A percentile compares a stretch with the other conserved stretches of the same genome.
Evolutionary conservation across 1,140 invertebrate genomes (phyloP).

Genomic region (Scaptodrosophila lebanonensis): DNA sequence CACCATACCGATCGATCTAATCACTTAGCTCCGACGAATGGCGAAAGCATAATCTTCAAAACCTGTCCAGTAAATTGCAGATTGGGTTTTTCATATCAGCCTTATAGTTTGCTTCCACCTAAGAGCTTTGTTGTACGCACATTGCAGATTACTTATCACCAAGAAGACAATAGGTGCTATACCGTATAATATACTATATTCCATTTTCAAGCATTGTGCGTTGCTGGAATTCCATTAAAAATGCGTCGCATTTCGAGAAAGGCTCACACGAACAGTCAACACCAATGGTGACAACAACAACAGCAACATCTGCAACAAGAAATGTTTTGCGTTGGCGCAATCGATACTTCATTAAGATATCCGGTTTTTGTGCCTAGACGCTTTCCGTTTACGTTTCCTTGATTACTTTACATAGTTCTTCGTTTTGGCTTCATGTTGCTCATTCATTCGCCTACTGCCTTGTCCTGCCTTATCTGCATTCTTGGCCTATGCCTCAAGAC

Average conservation of each 20-base stretch:
- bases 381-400: slow-evolving; percentile 76
- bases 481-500: slow-evolving; percentile 30
- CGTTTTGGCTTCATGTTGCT: slow-evolving; percentile 15
- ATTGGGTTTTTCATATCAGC: too few species aligned
- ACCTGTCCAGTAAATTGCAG: too few species aligned
- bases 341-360: slow-evolving; percentile 77
- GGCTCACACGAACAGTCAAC: background rate
- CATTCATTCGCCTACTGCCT: slow-evolving; percentile 10
- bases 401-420: slow-evolving; percentile 75
- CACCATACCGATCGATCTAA: too few species aligned
- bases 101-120: too few species aligned
- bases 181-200: too few species aligned
- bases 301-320: background rate
- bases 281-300: background rate
- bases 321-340: slow-evolving; percentile 42
- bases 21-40: too few species aligned
- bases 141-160: too few species aligned
- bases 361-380: slow-evolving; percentile 71
- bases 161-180: too few species aligned
- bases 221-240: slow-evolving; percentile 72
- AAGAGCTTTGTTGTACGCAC: too few species aligned
- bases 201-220: too few species aligned
- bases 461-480: slow-evolving; percentile 46
- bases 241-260: slow-evolving; percentile 33
- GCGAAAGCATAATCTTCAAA: too few species aligned